Conservation (phyloP, 1,140 invertebrate species). For the Drosophila elegans region DNA sequence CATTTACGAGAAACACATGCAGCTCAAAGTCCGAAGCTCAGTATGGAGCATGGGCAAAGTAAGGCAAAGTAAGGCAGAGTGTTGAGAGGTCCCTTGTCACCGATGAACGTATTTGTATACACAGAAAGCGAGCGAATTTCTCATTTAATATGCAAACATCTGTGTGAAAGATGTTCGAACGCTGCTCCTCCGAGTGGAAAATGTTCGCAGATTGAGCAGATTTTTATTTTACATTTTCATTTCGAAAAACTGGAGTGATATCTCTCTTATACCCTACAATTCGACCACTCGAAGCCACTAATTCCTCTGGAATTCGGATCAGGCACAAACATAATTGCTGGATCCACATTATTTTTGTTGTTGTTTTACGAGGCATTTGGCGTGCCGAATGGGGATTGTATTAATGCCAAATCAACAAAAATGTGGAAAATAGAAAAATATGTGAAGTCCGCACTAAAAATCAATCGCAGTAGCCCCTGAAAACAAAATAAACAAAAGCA, state of each 20-base stretch:
- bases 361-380: conserved; percentile 38
- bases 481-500: conserved; percentile 53
- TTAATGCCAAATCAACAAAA: conserved; percentile 73
- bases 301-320: conserved; percentile 40
- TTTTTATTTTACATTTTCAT: conserved; percentile 27
- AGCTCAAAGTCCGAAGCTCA: conserved; percentile 53
- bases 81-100: conserved; percentile 50
- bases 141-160: conserved; percentile 56
- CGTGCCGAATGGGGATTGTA: conserved; percentile 48
- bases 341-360: conserved; percentile 32
- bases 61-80: conserved; percentile 37
- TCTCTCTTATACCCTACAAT: neutral
- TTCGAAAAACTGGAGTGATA: conserved; percentile 11
- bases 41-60: conserved; percentile 27
- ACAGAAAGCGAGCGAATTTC: conserved; percentile 25
- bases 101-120: conserved; percentile 12
- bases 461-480: conserved; percentile 53
- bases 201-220: conserved; percentile 25
- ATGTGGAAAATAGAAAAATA: conserved; percentile 52
- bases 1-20: conserved; percentile 20
- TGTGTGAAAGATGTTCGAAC: conserved; percentile 50
- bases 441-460: conserved; percentile 54
- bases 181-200: conserved; percentile 18
- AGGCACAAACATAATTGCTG: conserved; percentile 39
- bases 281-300: conserved; percentile 37